A percentile compares a stretch with the other conserved stretches of the same genome.
These are phyloP conservation scores for Sinosuthora webbiana DNA, from an alignment of 2,113 vertebrate genomes.

Conservation along the genomic window DNA sequence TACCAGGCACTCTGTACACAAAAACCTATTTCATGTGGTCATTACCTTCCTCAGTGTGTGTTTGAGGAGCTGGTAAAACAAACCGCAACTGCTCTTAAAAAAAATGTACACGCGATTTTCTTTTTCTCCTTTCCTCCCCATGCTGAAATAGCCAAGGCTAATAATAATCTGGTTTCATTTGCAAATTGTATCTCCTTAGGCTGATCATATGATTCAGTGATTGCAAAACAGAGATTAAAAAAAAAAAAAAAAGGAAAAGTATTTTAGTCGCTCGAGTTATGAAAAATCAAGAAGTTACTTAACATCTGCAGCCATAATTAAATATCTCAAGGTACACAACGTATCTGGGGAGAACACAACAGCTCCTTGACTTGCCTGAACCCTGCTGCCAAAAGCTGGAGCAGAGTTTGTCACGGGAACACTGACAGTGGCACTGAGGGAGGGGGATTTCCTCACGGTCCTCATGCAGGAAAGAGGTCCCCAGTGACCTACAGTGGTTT, in stretches of 20 bases:
- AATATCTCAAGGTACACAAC: background rate
- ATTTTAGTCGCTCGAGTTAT: slow-evolving; percentile 48
- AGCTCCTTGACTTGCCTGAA: background rate
- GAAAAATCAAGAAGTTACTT: slow-evolving; percentile 76
- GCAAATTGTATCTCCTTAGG: slow-evolving; percentile 60
- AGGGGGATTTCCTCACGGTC: background rate
- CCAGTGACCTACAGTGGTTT: fast-evolving
- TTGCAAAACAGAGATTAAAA: slow-evolving; percentile 67
- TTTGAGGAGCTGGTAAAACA: slow-evolving; percentile 15
- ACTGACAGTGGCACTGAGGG: fast-evolving
- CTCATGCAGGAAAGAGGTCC: fast-evolving
- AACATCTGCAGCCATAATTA: slow-evolving; percentile 41
- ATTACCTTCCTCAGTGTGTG: background rate
- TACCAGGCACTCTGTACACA: fast-evolving
- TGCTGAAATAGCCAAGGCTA: slow-evolving; percentile 71
- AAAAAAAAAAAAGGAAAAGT: slow-evolving; percentile 35
- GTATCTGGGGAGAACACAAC: background rate
- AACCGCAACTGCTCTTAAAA: slow-evolving; percentile 33
- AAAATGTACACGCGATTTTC: background rate
- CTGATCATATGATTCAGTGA: slow-evolving; percentile 69
- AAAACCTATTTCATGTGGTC: fast-evolving
- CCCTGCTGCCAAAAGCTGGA: background rate
- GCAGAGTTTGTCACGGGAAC: background rate
- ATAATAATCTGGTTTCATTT: slow-evolving; percentile 74
- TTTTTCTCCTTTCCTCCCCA: background rate